Conservation (phyloP, 1,140 invertebrate genomes). For the Onthophagus taurus region DNA sequence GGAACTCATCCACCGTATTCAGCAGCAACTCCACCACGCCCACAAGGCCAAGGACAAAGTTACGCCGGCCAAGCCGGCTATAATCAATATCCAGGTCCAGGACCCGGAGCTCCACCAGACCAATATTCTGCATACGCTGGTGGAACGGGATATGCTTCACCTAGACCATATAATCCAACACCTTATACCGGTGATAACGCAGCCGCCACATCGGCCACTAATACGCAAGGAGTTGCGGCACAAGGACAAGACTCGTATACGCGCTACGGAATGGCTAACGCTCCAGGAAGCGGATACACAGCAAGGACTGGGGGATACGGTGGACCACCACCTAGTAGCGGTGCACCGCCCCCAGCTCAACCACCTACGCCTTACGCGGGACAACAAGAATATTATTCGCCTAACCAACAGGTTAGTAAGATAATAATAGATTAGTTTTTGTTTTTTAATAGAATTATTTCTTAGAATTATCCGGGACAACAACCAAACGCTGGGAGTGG, state of each 20-base stretch:
- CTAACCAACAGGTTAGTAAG: conserved; percentile 44
- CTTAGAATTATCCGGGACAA: conserved; percentile 7
- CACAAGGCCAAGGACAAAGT: conserved; percentile 42
- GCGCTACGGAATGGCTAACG: conserved; percentile 39
- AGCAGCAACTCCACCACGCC: conserved; percentile 35
- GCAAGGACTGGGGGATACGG: conserved; percentile 34
- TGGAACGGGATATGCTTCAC: conserved; percentile 55
- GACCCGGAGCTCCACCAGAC: conserved; percentile 39
- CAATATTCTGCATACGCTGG: conserved; percentile 49
- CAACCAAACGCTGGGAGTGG: not conserved
- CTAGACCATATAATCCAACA: conserved; percentile 59
- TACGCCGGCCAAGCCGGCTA: conserved; percentile 27
- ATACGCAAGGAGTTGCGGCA: conserved; percentile 25
- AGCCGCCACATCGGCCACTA: conserved; percentile 23
- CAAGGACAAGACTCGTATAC: conserved; percentile 41
- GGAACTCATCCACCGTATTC: conserved; percentile 40
- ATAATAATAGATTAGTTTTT: not conserved
- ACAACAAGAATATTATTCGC: conserved; percentile 56
- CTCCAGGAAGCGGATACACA: conserved; percentile 31
- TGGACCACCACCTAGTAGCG: conserved; percentile 24
- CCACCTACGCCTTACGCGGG: conserved; percentile 43
- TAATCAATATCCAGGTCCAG: conserved; percentile 39
- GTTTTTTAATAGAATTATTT: not conserved
- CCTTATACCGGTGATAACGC: conserved; percentile 46
- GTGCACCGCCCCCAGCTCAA: conserved; percentile 39